Base-by-base conservation (phyloP, 2,113 vertebrate genomes). In the Dipodomys ordii region DNA sequence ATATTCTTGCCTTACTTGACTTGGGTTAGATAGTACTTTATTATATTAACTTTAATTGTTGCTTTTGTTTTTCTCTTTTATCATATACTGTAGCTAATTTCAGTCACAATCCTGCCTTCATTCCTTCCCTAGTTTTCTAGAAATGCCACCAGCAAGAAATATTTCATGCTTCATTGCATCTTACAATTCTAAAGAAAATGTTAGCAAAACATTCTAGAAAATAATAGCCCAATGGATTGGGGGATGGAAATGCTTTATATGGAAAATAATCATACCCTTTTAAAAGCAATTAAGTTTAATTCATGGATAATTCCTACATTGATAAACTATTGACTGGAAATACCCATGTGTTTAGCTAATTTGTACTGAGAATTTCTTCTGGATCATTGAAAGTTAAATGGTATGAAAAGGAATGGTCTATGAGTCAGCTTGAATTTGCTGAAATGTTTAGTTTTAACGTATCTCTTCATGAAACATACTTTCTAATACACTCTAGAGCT, bases 1-100 rank as follows among this genome's bases (percentile, higher is more conserved):
- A 57, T 46, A 77, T 89, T 94, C 57, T 92, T 76, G 35, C 35
- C 92, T 88, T 96, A 53, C n/a, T 91, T 91, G 62, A 93, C 30
- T 86, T 94, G 82, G 13, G 23, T 73, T 90, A 89, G 30, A 87
- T 44, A 94, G 20, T 7, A 81, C 25, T 67, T 89, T 86, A 32
- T 89, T 57, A 13, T 57, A 18, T 57, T 57, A 57, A 57, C 15
- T 57, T 57, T 49, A 57, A 20, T 72, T 80, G 77, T 89, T 86
- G 10, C 25, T 73, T 73, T 86, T 91, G 3, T 84, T 92, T 83
- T 71, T 67, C 62, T 96, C 72, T 65, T 82, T 84, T 94, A 89
- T 82, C 46, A 87, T 18, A 87, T 6, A 18, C 4, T 44, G 23
- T 69, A 80, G 35, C 84, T 90, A 74, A 77, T 93, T 88, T 92